Evolutionary conservation across 2,797 vertebrate species (phyloP), one percentile per base, ranked within the genome.

Genomic region (Protosalanx chinensis): DNA sequence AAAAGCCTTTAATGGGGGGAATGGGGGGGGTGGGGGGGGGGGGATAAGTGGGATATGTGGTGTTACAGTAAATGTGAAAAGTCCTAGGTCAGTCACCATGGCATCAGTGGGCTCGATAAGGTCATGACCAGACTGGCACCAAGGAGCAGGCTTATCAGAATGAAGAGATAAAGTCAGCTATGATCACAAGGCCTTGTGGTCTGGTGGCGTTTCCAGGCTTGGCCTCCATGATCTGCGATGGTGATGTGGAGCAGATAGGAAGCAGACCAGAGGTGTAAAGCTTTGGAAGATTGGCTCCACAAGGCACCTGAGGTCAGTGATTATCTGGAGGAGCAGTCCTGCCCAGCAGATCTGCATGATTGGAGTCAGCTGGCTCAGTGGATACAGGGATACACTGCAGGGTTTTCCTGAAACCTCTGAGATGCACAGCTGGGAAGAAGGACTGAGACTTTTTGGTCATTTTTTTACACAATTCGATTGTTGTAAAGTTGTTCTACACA

Each of bases 81-180:
- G 56, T 73, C 71, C 73, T 16, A 69, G 74, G 79, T 79, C 51
- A 64, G 56, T 70, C 70, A 16, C 37, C 27, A 63, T 67, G 56
- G 67, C n/a, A 67, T 73, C 59, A 64, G 53, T 59, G 62, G 64
- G 59, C 69, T 72, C 60, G 64, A 66, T 62, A 57, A 81, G 73
- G 74, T 10, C 30, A 18, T 23, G 30, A 37, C 20, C 51, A 30
- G 6, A 59, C 23, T 64, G 15, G 60, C 68, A 63, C 76, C 72
- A 74, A 35, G 69, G 74, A 27, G 69, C 64, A 70, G 59, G 67
- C 68, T 77, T 87, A 82, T 87, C 83, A 78, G 71, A 71, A 46
- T 46, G 37, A 70, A 64, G 60, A 64, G 15, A 16, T 56, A 64
- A 76, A 79, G 64, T 46, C 59, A 23, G 70, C 68, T 41, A 65